Evolutionary conservation across 23 tunicate species (phyloP).

Genomic region (Halocynthia aurantium): DNA sequence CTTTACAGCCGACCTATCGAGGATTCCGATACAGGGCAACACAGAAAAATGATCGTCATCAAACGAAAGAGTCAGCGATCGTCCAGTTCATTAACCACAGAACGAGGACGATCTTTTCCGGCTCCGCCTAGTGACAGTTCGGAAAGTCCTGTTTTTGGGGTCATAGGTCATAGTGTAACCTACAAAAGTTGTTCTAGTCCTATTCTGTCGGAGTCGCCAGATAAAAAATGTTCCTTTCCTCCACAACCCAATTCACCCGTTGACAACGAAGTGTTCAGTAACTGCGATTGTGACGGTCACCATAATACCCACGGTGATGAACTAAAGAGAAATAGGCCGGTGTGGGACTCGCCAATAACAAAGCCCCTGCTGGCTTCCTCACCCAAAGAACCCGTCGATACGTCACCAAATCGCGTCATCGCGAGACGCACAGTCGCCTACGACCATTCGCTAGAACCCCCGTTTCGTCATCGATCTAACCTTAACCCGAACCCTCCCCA

Average conservation of each 20-base stretch:
- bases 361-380: conserved; percentile 12
- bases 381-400: conserved; percentile 14
- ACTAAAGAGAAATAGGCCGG: not conserved
- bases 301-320: not conserved
- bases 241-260: not conserved
- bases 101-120: not conserved
- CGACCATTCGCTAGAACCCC: not conserved
- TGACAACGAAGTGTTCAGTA: not conserved
- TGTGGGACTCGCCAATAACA: not conserved
- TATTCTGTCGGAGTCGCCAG: not conserved
- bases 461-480: no score
- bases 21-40: conserved; percentile 2
- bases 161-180: not conserved
- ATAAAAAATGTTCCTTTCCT: not conserved
- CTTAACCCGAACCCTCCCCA: not conserved
- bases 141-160: conserved; percentile 26
- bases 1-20: conserved; percentile 17
- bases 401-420: conserved; percentile 19
- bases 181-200: not conserved
- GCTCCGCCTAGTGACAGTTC: conserved; percentile 20
- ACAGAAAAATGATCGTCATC: conserved; percentile 17
- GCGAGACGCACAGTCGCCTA: not conserved
- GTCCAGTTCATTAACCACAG: not conserved
- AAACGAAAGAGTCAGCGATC: conserved; percentile 16
- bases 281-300: not conserved